phyloP scores from a whole-genome alignment of 2,888 invertebrate genomes.

The Nycteola revayana region DNA sequence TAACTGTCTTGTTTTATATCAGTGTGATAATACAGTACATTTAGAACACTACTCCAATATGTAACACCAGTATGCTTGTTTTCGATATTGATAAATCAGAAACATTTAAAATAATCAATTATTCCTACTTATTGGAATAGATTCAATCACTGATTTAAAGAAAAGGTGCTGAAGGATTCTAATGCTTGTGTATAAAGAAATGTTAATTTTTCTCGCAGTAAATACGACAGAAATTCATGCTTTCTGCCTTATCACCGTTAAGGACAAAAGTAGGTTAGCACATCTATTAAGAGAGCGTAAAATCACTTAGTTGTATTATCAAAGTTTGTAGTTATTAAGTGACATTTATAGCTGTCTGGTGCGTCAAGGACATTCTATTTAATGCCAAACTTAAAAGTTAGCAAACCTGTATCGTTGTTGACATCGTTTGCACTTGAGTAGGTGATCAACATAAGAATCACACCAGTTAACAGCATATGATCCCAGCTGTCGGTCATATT shows the following conservation, averaged over 20 bases:
- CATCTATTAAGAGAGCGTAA: slow-evolving; percentile 13
- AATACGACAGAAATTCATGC: too few species aligned
- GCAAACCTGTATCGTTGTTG: slow-evolving; percentile 51
- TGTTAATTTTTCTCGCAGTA: too few species aligned
- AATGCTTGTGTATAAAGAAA: slow-evolving; percentile 17
- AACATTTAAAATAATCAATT: too few species aligned
- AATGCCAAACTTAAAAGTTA: slow-evolving; percentile 38
- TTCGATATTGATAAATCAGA: too few species aligned
- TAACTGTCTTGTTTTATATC: slow-evolving; percentile 19
- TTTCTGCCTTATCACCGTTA: slow-evolving; percentile 12
- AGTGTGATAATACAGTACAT: slow-evolving; percentile 10
- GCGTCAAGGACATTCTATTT: slow-evolving; percentile 32
- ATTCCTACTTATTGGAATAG: slow-evolving; percentile 21
- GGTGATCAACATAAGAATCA: slow-evolving; percentile 43
- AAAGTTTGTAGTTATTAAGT: slow-evolving; percentile 22
- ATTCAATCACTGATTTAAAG: slow-evolving; percentile 12
- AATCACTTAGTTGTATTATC: slow-evolving; percentile 17
- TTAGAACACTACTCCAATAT: slow-evolving; percentile 17
- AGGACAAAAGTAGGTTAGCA: slow-evolving; percentile 18
- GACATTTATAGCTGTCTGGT: slow-evolving; percentile 23
- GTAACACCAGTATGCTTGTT: slow-evolving; percentile 1
- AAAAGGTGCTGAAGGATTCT: slow-evolving; percentile 23
- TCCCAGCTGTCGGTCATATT: slow-evolving; percentile 53
- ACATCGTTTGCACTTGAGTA: slow-evolving; percentile 33
- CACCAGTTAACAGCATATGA: slow-evolving; percentile 42